Conservation (phyloP, 2,888 invertebrate genomes). For the Bruchidius siliquastri region DNA sequence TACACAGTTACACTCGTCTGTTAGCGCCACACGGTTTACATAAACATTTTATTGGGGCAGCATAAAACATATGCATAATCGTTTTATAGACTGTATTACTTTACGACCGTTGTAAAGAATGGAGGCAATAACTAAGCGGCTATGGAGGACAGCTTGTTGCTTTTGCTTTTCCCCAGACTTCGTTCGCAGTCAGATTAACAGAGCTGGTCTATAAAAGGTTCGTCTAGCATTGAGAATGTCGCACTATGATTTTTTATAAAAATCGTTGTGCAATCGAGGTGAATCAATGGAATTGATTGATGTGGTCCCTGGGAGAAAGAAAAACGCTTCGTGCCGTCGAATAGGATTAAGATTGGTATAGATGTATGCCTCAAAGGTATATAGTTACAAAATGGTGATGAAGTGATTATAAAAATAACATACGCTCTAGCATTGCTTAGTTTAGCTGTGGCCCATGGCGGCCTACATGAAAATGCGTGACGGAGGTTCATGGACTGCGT, state of each 20-base stretch:
- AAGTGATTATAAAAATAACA: too few relatives aligned
- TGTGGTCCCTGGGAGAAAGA: too few relatives aligned
- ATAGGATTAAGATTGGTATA: too few relatives aligned
- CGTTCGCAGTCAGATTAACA: neutral
- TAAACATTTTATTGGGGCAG: constrained; percentile 1
- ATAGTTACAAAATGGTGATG: too few relatives aligned
- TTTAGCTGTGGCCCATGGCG: too few relatives aligned
- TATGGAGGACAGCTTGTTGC: neutral
- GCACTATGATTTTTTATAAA: neutral
- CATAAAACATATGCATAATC: constrained; percentile 22
- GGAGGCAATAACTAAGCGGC: constrained; percentile 25
- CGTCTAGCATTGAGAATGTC: neutral
- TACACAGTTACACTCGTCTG: neutral
- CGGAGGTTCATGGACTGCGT: too few relatives aligned
- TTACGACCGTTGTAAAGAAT: constrained; percentile 33
- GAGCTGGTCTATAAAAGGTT: neutral
- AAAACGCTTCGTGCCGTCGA: too few relatives aligned
- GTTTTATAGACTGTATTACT: constrained; percentile 29
- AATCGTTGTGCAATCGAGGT: neutral
- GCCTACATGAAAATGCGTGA: too few relatives aligned
- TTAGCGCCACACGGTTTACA: constrained; percentile 9
- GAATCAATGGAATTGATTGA: too few relatives aligned
- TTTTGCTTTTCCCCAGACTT: neutral
- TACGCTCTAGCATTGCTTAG: too few relatives aligned
- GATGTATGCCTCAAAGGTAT: too few relatives aligned